phyloP scores from a whole-genome alignment of 2,888 invertebrate species.

The Tryphoninae sp. region DNA sequence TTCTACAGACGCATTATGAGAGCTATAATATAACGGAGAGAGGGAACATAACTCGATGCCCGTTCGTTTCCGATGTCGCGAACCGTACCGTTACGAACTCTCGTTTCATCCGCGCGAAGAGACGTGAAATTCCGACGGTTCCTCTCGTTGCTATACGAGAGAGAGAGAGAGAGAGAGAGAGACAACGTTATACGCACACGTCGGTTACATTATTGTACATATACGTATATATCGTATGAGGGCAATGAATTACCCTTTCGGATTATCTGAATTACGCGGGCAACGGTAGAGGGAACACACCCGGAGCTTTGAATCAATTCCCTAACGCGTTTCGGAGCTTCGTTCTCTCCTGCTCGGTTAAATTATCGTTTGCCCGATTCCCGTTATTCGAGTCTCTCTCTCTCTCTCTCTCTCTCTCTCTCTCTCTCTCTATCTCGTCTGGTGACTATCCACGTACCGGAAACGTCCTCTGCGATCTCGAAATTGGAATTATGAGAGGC shows the following conservation, averaged over 20 bases:
- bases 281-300: slow-evolving; percentile 17
- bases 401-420: background rate
- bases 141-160: slow-evolving; percentile 14
- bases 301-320: slow-evolving; percentile 59
- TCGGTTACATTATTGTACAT: slow-evolving; percentile 15
- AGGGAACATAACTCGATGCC: slow-evolving; percentile 56
- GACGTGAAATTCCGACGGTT: slow-evolving; percentile 57
- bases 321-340: slow-evolving; percentile 53
- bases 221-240: slow-evolving; percentile 21
- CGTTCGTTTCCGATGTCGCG: slow-evolving; percentile 53
- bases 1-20: slow-evolving; percentile 8
- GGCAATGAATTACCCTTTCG: slow-evolving; percentile 59
- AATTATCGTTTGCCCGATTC: slow-evolving; percentile 59
- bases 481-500: slow-evolving; percentile 33
- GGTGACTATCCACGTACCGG: background rate
- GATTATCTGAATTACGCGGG: slow-evolving; percentile 62
- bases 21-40: slow-evolving; percentile 20
- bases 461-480: background rate
- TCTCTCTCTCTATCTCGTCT: background rate
- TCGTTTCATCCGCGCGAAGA: slow-evolving; percentile 35
- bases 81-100: slow-evolving; percentile 47
- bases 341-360: slow-evolving; percentile 46
- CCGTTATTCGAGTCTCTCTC: slow-evolving; percentile 41
- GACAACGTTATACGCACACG: slow-evolving; percentile 45
- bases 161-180: slow-evolving; percentile 12